Base-by-base conservation (phyloP, 2,113 vertebrate genomes). In the Conger conger region DNA sequence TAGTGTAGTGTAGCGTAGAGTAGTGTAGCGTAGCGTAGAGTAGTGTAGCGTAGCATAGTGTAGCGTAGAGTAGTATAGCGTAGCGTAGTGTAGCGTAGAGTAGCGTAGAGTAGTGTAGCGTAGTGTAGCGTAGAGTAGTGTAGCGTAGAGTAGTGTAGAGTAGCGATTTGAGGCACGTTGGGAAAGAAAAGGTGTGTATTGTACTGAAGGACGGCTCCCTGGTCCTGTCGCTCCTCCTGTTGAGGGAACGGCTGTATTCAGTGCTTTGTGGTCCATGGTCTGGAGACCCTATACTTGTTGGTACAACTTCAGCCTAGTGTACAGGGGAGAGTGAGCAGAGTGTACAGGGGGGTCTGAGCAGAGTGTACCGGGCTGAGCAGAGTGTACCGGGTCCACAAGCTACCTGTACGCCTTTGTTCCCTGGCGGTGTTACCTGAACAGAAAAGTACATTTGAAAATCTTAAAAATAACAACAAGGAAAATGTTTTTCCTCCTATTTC, bases 271-370 rank as follows among this genome's bases (percentile, higher is more conserved):
- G 86, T 87, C 89, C 92, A 76, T 85, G 89, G 86, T 91, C 91
- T 88, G 92, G 91, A 91, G 90, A 93, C 90, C 91, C 90, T 91
- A 90, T 88, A 83, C n/a, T n/a, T n/a, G n/a, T n/a, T n/a, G 79
- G 85, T 88, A 83, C 89, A 92, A 92, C 92, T 92, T 92, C 92
- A 92, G 91, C 92, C 82, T n/a, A 82, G 27, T 30, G 83, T 81
- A 86, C 84, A 88, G 80, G 86, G 88, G 23, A 86, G 82, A 73
- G 63, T 78, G 38, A 78, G 54, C 82, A 86, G 77, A 82, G 27
- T 30, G 83, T 81, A 86, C 84, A 88, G 80, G 86, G 88, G 23
- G 87, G 82, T 77, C 60, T 78, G 38, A 78, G 54, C 82, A 86
- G 77, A 85, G n/a, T n/a, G n/a, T n/a, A n/a, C n/a, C n/a, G n/a